Percentiles rank a stretch among this genome's conserved stretches.
Evolutionary conservation across 2,797 vertebrate genomes (phyloP).

Genomic region (Melopsittacus undulatus): DNA sequence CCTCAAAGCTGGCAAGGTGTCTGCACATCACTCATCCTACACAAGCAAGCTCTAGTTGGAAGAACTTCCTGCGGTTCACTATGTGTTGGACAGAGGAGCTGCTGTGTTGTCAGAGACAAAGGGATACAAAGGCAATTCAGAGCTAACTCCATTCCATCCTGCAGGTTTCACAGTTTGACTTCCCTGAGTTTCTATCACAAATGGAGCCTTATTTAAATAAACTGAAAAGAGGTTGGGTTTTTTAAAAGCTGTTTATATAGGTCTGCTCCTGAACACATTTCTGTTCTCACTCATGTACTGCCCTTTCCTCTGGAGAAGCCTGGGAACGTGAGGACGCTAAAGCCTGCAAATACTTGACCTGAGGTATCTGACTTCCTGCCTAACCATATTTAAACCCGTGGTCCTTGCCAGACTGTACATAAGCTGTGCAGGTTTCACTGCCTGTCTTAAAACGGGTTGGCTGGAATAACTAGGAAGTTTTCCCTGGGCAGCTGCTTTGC

Average conservation of each 20-base stretch:
- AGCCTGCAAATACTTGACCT: slow-evolving; percentile 21
- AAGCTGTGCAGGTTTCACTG: neutral
- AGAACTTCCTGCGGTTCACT: neutral
- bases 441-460: neutral
- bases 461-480: slow-evolving; percentile 17
- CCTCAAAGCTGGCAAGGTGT: neutral
- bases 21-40: neutral
- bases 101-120: neutral
- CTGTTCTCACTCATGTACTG: neutral
- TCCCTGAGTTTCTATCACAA: neutral
- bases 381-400: neutral
- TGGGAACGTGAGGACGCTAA: neutral
- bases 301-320: neutral
- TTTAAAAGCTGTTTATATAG: neutral
- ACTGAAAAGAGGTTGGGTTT: neutral
- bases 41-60: neutral
- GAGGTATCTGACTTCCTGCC: slow-evolving; percentile 39
- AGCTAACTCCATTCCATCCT: neutral
- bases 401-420: slow-evolving; percentile 41
- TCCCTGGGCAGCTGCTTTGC: neutral
- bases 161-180: neutral
- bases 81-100: neutral
- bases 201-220: neutral
- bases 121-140: neutral
- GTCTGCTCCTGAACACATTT: neutral